Evolutionary conservation across 2,888 invertebrate genomes (phyloP).

Genomic region (Theodoxus fluviatilis): DNA sequence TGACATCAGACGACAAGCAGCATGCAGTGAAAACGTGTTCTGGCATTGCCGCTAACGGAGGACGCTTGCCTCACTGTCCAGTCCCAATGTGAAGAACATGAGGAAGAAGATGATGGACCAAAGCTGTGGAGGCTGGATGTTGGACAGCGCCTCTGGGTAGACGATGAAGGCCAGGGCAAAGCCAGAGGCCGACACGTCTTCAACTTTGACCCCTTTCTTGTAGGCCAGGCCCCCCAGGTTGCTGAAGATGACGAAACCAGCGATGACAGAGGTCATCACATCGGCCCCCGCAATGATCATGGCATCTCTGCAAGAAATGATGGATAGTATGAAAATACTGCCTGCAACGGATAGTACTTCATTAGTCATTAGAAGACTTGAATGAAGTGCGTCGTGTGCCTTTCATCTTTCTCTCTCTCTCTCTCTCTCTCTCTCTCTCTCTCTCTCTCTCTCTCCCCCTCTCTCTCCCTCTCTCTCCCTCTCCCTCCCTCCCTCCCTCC

Average conservation of each 20-base stretch:
- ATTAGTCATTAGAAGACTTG: neutral
- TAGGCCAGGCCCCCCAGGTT: slow-evolving; percentile 47
- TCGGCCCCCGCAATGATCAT: slow-evolving; percentile 40
- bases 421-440: slow-evolving; percentile 10
- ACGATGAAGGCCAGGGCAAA: slow-evolving; percentile 41
- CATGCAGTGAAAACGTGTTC: too few relatives aligned
- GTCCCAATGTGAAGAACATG: slow-evolving; percentile 40
- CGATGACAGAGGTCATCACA: slow-evolving; percentile 35
- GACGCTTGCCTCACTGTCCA: slow-evolving; percentile 33
- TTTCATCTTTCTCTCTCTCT: neutral
- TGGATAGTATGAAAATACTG: too few relatives aligned
- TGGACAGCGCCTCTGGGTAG: too few relatives aligned
- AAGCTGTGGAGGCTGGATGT: slow-evolving; percentile 49
- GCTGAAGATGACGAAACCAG: slow-evolving; percentile 43
- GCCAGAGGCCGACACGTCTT: slow-evolving; percentile 35
- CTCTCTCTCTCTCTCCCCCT: neutral
- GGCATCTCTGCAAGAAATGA: slow-evolving; percentile 38
- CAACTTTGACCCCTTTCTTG: slow-evolving; percentile 36
- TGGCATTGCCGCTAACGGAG: too few relatives aligned
- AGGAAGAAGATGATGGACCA: slow-evolving; percentile 39
- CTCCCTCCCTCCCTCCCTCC: neutral
- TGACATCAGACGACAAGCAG: too few relatives aligned
- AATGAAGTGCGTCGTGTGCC: neutral
- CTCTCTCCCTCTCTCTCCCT: neutral
- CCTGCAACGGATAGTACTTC: neutral